phyloP scores from a whole-genome alignment of 2,888 invertebrate genomes.

The Philereme vetulata region DNA sequence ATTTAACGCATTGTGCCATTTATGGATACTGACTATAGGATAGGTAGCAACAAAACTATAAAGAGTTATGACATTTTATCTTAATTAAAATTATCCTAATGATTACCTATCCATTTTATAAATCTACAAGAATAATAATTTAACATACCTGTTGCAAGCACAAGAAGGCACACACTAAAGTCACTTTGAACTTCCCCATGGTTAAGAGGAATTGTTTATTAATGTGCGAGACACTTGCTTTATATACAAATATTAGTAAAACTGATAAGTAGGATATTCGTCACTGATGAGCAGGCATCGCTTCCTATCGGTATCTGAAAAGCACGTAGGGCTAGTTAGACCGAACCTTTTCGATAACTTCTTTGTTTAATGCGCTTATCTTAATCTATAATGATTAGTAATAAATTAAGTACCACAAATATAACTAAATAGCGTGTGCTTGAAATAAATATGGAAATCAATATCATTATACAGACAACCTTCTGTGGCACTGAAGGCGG shows the following conservation, averaged over 20 bases:
- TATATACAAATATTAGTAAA: constrained; percentile 32
- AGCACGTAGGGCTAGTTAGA: constrained; percentile 52
- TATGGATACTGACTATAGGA: no score
- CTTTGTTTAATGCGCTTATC: constrained; percentile 25
- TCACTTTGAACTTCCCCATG: constrained; percentile 53
- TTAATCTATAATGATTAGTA: constrained; percentile 3
- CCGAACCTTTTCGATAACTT: constrained; percentile 27
- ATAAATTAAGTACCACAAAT: constrained; percentile 4
- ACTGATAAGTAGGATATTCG: constrained; percentile 51
- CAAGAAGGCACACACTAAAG: constrained; percentile 47
- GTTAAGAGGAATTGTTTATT: constrained; percentile 33
- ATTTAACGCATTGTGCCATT: no score
- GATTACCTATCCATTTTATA: no score
- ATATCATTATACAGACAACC: not conserved
- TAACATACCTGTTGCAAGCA: constrained; percentile 60
- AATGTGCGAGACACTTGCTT: constrained; percentile 20
- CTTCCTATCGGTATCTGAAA: constrained; percentile 31
- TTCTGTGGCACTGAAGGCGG: no score
- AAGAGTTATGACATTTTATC: no score
- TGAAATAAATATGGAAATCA: no score
- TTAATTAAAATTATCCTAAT: no score
- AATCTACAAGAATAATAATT: not conserved
- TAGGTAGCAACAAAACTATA: no score
- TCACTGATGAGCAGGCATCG: constrained; percentile 46
- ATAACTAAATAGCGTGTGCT: constrained; percentile 15